These are phyloP conservation scores for Euleptes europaea DNA, from an alignment of 2,113 vertebrate genomes.

Conservation along the genomic window DNA sequence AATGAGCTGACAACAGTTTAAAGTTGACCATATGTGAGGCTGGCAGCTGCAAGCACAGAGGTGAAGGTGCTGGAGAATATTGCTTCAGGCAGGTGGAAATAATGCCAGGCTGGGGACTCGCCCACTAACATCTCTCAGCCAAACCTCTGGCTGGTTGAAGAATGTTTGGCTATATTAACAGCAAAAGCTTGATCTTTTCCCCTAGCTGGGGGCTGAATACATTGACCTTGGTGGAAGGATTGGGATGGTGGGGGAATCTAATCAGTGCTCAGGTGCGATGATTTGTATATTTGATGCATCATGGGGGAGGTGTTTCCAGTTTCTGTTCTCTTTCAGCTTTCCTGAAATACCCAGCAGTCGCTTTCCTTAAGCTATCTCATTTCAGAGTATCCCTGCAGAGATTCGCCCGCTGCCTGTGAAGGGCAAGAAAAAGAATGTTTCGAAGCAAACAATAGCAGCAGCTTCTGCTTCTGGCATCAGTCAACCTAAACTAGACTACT, in stretches of 20 bases:
- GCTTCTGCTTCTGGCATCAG: slow-evolving; percentile 21
- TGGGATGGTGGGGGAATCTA: neutral
- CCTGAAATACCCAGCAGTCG: neutral
- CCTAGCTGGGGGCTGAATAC: neutral
- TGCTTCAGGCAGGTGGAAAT: neutral
- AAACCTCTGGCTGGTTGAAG: neutral
- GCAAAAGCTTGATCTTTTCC: neutral
- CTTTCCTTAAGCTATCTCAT: slow-evolving; percentile 63
- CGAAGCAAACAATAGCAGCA: neutral
- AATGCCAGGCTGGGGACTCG: neutral
- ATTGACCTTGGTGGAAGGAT: neutral
- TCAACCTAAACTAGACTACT: slow-evolving; percentile 71
- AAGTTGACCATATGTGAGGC: neutral
- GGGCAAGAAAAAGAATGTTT: slow-evolving; percentile 57
- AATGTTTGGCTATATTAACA: neutral
- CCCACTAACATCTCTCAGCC: neutral
- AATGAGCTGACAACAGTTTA: neutral
- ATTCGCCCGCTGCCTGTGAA: slow-evolving; percentile 64
- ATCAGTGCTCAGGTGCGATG: neutral
- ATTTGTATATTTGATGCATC: neutral
- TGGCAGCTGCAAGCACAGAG: neutral
- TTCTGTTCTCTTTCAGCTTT: neutral
- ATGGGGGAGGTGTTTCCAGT: too few relatives aligned
- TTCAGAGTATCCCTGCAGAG: slow-evolving; percentile 62
- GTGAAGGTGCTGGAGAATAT: neutral